phyloP scores from a whole-genome alignment of 2,888 invertebrate genomes.

The Platypus cylindrus region DNA sequence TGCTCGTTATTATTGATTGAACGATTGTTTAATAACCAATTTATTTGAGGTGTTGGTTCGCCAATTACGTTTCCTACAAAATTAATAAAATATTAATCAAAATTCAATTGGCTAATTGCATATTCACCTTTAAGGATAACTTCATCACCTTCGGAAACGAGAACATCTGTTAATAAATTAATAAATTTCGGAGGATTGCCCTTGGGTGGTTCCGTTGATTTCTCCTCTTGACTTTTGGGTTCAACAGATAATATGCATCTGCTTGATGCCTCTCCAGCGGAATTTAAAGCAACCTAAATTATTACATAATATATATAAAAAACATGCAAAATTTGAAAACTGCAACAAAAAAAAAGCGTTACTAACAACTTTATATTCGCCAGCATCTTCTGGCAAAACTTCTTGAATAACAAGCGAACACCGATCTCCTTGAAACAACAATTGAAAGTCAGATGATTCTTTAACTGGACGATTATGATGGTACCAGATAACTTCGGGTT shows the following conservation, averaged over 20 bases:
- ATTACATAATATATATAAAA: background rate
- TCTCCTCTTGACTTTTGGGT: constrained; percentile 28
- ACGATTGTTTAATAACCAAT: constrained; percentile 58
- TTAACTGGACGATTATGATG: constrained; percentile 70
- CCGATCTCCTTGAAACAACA: constrained; percentile 72
- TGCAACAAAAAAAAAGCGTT: background rate
- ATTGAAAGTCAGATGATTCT: constrained; percentile 68
- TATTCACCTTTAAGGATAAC: constrained; percentile 48
- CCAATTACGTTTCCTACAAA: constrained; percentile 41
- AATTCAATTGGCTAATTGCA: background rate
- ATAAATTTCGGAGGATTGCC: constrained; percentile 52
- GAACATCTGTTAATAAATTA: constrained; percentile 55
- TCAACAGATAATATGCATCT: constrained; percentile 49
- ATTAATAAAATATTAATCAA: background rate
- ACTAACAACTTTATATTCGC: constrained; percentile 59
- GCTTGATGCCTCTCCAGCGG: constrained; percentile 69
- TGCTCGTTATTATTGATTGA: constrained; percentile 47
- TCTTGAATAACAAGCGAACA: constrained; percentile 61
- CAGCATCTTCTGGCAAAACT: constrained; percentile 62
- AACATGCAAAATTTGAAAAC: background rate
- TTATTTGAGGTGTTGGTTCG: constrained; percentile 52
- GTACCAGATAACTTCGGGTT: constrained; percentile 66
- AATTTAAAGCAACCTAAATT: constrained; percentile 52
- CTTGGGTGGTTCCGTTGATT: constrained; percentile 29
- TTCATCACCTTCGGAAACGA: constrained; percentile 58